Base-by-base conservation (phyloP, 1,140 invertebrate species). In the Ceratina australensis region DNA sequence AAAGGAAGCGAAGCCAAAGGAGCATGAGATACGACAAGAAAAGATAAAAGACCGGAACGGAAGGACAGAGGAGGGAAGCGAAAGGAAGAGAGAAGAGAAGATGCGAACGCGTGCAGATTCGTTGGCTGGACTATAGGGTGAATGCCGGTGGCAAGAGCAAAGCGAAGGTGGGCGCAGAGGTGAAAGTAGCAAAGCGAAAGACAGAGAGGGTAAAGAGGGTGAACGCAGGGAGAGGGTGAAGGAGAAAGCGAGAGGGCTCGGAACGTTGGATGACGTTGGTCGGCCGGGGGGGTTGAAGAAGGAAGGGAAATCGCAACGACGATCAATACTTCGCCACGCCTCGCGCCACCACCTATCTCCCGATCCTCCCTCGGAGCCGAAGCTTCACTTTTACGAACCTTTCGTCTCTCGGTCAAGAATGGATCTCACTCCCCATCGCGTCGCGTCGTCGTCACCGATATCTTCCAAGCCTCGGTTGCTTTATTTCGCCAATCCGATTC, bases 281-380 rank as follows among this genome's bases (percentile, higher is more conserved):
- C 78, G 80, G 68, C 87, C 78, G 80, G 68, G 80, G 85, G 79
- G n/a, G n/a, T n/a, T 79, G 57, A 75, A 81, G 54, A 79, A 79
- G 85, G 84, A 86, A 88, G 87, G 88, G 88, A 90, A 90, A 87
- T 89, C 86, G 88, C 88, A 85, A 84, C 87, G 76, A 72, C 85
- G 89, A 90, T 90, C 89, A 90, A 90, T 90, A 90, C 89, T 88
- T 87, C 87, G 89, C 89, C 89, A 90, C 89, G 89, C 89, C 89
- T 90, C 89, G 89, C 85, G 83, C 80, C 84, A 86, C 88, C 88
- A 83, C 88, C 87, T 89, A 88, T 83, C 82, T 83, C 5, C 33
- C 33, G 33, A 42, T 42, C n/a, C 10, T n/a, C 54, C 12, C 72
- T 82, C 83, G 61, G 81, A 66, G 78, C 81, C 83, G 74, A 88